Evolutionary conservation across 2,888 invertebrate species (phyloP).

Genomic region (Aelia acuminata): DNA sequence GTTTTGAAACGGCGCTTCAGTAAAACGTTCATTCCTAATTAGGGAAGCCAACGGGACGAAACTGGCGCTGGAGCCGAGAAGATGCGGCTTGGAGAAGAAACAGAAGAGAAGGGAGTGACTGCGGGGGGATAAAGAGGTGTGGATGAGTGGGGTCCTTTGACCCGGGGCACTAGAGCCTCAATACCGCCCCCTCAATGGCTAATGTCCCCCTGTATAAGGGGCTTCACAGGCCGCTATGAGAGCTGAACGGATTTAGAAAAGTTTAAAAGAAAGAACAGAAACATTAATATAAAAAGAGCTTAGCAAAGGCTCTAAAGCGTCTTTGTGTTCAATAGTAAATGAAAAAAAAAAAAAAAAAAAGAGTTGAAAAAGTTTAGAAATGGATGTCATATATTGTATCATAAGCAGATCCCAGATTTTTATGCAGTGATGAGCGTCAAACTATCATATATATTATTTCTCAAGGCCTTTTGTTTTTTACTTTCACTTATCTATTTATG

Average conservation of each 20-base stretch:
- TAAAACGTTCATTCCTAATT: constrained; percentile 42
- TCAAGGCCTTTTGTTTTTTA: too few species aligned
- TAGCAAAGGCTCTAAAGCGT: background rate
- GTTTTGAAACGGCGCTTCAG: background rate
- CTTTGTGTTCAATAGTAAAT: background rate
- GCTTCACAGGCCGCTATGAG: background rate
- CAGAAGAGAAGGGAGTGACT: background rate
- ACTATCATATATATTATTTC: too few species aligned
- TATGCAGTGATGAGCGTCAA: too few species aligned
- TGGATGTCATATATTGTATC: too few species aligned
- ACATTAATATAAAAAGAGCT: background rate
- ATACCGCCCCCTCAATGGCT: background rate
- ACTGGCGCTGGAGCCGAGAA: background rate
- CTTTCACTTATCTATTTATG: too few species aligned
- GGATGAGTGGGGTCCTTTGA: constrained; percentile 48
- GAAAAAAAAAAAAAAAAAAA: background rate
- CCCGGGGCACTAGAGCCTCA: background rate
- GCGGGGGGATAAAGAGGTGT: constrained; percentile 7
- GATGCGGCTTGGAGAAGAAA: background rate
- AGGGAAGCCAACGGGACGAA: background rate
- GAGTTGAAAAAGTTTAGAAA: too few species aligned
- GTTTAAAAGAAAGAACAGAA: background rate
- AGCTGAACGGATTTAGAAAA: constrained; percentile 1
- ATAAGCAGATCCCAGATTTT: too few species aligned
- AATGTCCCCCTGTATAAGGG: background rate